Base-by-base conservation (phyloP, 2,113 vertebrate genomes). In the Parotia lawesii region DNA sequence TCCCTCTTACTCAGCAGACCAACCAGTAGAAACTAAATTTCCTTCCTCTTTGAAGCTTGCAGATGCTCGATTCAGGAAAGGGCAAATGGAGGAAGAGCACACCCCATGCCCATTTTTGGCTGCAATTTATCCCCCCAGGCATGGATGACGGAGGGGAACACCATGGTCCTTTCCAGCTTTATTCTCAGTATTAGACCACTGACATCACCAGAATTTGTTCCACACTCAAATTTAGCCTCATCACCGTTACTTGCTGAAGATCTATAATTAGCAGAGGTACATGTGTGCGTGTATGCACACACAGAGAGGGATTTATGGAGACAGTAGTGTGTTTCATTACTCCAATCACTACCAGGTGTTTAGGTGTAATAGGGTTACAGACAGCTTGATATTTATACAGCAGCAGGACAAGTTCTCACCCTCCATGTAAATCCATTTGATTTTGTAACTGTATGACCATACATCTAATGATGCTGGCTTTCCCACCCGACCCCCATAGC, bases 31-130 rank as follows among this genome's bases (percentile, higher is more conserved):
- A 94, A 91, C 45, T 54, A 71, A 85, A 87, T 93, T 96, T 93
- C 62, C 84, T 95, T 92, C 96, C 85, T 95, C 87, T 96, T 91
- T 94, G 84, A 96, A 93, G 53, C 60, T 65, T 78, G 61, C 87
- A 94, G 89, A 64, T 86, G 91, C 47, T 78, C 8, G 28, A 12
- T 71, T 94, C 16, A 53, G 67, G 91, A 82, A 92, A 92, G 54
- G 81, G 71, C 27, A 90, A 50, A 76, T 48, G 42, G 71, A 67
- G 31, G 33, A 91, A 83, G 84, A 76, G 51, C 4, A 1, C 31
- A 92, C 24, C 21, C 60, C 53, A 14, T 83, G 58, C 45, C 87
- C 72, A 31, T 33, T 86, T 95, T 93, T 72, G 85, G 85, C 65
- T 76, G 48, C 65, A 83, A 6, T 94, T 80, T 60, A 15, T 48